Conservation (phyloP, 2,113 vertebrate species). For the Malurus alboscapulatus region DNA sequence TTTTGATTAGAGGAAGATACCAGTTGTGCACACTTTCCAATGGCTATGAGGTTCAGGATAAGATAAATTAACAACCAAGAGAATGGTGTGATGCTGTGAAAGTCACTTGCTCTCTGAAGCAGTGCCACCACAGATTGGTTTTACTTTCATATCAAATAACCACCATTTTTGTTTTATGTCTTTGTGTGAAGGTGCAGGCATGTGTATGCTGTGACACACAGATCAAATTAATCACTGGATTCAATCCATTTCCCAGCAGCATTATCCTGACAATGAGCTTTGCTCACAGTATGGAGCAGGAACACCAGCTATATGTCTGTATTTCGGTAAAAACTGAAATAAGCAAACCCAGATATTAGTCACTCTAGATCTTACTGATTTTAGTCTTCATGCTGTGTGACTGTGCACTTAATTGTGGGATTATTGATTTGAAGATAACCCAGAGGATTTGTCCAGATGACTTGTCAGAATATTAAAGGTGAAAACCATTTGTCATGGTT, state of each 20-base stretch:
- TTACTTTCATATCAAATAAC: background rate
- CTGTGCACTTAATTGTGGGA: background rate
- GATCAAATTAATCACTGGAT: constrained; percentile 9
- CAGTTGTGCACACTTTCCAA: background rate
- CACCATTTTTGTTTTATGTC: background rate
- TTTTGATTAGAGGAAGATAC: background rate
- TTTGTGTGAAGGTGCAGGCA: background rate
- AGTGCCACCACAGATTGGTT: background rate
- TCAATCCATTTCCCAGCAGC: background rate
- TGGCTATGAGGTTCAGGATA: background rate
- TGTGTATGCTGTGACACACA: background rate
- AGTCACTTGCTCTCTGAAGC: background rate
- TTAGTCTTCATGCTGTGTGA: background rate
- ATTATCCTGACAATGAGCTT: background rate
- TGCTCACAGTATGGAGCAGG: background rate
- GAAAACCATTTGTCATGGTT: background rate
- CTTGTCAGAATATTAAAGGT: background rate
- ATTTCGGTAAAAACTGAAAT: background rate
- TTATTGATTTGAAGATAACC: background rate
- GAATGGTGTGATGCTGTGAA: background rate
- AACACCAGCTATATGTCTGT: background rate
- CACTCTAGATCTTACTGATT: background rate
- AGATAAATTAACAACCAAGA: background rate
- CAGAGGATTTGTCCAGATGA: background rate
- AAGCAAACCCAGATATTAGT: background rate